Evolutionary conservation across 2,797 vertebrate species (phyloP).

Genomic region (Coreius guichenoti): DNA sequence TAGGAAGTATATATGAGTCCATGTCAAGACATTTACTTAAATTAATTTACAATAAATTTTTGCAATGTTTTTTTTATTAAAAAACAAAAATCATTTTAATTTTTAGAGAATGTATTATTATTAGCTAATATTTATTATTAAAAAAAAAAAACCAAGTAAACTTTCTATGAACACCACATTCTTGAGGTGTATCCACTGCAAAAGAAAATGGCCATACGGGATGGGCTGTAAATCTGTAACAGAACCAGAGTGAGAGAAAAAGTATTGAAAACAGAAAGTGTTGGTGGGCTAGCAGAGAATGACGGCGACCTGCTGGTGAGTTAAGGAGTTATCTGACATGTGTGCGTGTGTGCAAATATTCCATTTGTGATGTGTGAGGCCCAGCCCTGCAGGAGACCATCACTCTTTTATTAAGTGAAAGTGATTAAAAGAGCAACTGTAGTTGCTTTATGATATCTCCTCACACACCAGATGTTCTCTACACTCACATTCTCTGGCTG

Average conservation of each 20-base stretch:
- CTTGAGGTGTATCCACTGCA: background rate
- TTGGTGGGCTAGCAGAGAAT: constrained; percentile 40
- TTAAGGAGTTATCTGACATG: constrained; percentile 48
- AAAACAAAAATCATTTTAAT: too few relatives aligned
- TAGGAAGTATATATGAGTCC: too few relatives aligned
- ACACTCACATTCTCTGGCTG: constrained; percentile 27
- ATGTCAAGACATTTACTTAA: too few relatives aligned
- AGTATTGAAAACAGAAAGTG: constrained; percentile 37
- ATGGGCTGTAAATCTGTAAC: background rate
- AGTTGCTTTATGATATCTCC: constrained; percentile 51
- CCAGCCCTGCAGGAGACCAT: constrained; percentile 55
- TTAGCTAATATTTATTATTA: background rate
- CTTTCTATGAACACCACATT: background rate
- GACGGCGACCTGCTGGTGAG: constrained; percentile 52
- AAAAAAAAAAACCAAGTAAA: background rate
- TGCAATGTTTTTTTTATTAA: too few relatives aligned
- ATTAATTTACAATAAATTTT: too few relatives aligned
- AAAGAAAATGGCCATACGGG: background rate
- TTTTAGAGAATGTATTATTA: background rate
- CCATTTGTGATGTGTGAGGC: constrained; percentile 41
- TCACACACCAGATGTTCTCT: constrained; percentile 53
- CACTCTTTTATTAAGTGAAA: constrained; percentile 53
- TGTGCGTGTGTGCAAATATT: constrained; percentile 21
- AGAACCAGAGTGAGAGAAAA: constrained; percentile 9
- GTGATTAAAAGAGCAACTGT: constrained; percentile 63